Evolutionary conservation across 2,888 invertebrate genomes (phyloP).

Genomic region (Amaurobius ferox): DNA sequence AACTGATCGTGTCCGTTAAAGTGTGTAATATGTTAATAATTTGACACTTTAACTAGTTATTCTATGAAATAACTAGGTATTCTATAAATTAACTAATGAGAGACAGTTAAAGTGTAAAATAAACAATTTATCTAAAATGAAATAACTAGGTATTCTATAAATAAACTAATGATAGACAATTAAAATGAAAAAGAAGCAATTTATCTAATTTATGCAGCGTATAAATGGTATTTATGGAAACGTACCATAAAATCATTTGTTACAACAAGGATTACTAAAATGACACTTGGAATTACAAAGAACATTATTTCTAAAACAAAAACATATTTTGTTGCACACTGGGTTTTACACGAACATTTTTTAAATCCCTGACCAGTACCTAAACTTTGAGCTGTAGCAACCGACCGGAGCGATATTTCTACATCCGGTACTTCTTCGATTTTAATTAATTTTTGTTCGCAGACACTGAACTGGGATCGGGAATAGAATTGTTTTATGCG

Average conservation of each 20-base stretch:
- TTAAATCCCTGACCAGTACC: conserved; percentile 38
- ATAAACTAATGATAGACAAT: conserved; percentile 52
- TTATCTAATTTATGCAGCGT: conserved; percentile 62
- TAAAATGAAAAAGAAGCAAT: conserved; percentile 61
- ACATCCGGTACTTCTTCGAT: conserved; percentile 23
- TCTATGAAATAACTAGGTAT: no score
- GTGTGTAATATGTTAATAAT: conserved; percentile 60
- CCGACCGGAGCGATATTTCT: conserved; percentile 28
- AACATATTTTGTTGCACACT: no score
- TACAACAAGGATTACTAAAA: conserved; percentile 45
- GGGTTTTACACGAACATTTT: no score
- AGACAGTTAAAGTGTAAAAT: no score
- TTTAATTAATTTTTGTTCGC: conserved; percentile 28
- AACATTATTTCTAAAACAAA: no score
- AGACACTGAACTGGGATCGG: conserved; percentile 15
- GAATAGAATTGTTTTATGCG: conserved; percentile 2
- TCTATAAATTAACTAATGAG: no score
- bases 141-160: no score
- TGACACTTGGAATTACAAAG: no score
- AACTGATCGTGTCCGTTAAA: conserved; percentile 66
- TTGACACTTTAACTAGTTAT: conserved; percentile 48
- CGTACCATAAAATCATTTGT: conserved; percentile 56
- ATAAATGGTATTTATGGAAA: conserved; percentile 62
- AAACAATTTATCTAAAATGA: no score
- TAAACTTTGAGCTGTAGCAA: conserved; percentile 39